Conservation (phyloP, 2,113 vertebrate species). For the Prolemur simus region DNA sequence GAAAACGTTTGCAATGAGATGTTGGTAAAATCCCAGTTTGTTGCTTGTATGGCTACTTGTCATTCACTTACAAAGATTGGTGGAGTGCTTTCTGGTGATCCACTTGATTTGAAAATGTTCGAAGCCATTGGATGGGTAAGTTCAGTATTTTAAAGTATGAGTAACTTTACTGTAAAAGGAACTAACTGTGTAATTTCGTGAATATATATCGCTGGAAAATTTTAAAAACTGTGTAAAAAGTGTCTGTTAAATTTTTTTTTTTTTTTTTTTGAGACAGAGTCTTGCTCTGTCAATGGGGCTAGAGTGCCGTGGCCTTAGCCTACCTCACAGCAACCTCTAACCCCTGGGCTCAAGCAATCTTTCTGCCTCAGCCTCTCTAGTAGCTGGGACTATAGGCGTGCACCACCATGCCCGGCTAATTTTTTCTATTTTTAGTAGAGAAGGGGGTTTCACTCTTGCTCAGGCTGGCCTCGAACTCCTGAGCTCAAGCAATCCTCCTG, state of each 20-base stretch:
- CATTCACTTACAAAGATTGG: constrained; percentile 99
- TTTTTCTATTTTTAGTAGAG: too few relatives aligned
- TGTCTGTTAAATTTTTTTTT: neutral
- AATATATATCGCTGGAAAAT: neutral
- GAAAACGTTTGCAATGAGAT: constrained; percentile 90
- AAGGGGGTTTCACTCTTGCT: too few relatives aligned
- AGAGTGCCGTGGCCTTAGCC: too few relatives aligned
- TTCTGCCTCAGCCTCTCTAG: too few relatives aligned
- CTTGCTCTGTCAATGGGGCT: too few relatives aligned
- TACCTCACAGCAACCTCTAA: too few relatives aligned
- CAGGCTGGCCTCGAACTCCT: too few relatives aligned
- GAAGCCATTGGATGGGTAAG: constrained; percentile 98
- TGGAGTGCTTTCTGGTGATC: constrained; percentile 96
- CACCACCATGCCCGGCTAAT: too few relatives aligned
- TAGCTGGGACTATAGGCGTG: too few relatives aligned
- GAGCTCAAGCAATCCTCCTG: too few relatives aligned
- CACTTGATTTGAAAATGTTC: constrained; percentile 98
- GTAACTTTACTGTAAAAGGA: neutral
- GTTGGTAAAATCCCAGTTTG: constrained; percentile 94
- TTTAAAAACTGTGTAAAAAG: neutral
- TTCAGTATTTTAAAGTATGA: constrained; percentile 10
- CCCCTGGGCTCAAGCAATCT: too few relatives aligned
- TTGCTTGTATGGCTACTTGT: constrained; percentile 98
- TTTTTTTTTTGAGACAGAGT: too few relatives aligned
- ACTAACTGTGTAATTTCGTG: neutral